Evolutionary conservation across 64 coral and sea anemone species (phyloP).

Genomic region (Stichodactyla mertensii): DNA sequence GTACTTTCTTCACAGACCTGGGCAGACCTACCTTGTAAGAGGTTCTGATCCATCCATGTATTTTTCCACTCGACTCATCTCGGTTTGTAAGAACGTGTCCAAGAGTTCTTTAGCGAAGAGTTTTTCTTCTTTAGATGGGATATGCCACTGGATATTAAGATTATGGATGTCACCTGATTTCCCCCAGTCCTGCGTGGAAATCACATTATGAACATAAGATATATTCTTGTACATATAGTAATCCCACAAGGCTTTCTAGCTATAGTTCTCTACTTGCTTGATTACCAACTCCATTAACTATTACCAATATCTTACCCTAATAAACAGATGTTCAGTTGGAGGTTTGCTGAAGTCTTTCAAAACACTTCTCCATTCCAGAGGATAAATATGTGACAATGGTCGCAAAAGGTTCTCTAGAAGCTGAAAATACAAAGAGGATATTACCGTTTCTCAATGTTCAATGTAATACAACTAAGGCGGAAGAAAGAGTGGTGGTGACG

Average conservation of each 20-base stretch:
- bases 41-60: conserved; percentile 64
- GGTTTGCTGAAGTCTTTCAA: conserved; percentile 73
- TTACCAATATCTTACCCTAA: conserved; percentile 58
- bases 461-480: no score
- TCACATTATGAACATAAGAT: no score
- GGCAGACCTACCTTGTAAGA: conserved; percentile 50
- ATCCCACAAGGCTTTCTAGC: no score
- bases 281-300: no score
- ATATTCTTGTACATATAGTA: no score
- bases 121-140: conserved; percentile 75
- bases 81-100: conserved; percentile 86
- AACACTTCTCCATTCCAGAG: conserved; percentile 88
- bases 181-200: conserved; percentile 78
- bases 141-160: conserved; percentile 89
- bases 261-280: no score
- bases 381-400: conserved; percentile 80
- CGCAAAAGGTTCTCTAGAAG: conserved; percentile 83
- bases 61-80: conserved; percentile 58
- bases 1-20: neutral
- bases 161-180: conserved; percentile 73
- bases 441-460: neutral
- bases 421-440: conserved; percentile 13
- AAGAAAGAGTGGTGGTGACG: no score
- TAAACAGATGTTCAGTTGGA: conserved; percentile 86
- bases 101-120: conserved; percentile 76